Conservation (phyloP, 2,888 invertebrate genomes). For the Eupithecia centaureata region DNA sequence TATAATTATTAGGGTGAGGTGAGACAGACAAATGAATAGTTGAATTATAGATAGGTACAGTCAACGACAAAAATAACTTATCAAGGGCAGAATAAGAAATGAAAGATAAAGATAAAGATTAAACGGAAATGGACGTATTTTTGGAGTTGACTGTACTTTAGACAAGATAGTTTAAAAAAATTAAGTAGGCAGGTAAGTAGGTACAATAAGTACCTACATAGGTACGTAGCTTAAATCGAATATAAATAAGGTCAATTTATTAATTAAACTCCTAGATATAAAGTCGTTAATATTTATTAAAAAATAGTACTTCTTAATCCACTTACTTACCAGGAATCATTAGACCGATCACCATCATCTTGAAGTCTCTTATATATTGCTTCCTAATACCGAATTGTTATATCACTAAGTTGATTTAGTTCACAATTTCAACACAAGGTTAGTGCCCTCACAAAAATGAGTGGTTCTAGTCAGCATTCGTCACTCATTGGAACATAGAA, state of each 20-base stretch:
- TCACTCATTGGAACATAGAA: slow-evolving; percentile 58
- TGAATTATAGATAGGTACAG: background rate
- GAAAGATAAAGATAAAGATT: no score
- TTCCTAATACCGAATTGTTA: background rate
- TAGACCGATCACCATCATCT: background rate
- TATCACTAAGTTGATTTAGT: background rate
- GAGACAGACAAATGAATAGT: no score
- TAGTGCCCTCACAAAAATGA: slow-evolving; percentile 17
- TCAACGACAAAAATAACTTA: background rate
- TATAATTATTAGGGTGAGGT: no score
- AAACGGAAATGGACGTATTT: no score
- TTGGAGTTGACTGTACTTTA: no score
- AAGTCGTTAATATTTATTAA: background rate
- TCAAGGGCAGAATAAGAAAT: no score
- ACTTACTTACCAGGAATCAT: background rate
- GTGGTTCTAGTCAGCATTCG: slow-evolving; percentile 41
- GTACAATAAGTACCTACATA: no score
- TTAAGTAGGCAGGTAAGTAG: no score
- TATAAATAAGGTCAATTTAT: background rate
- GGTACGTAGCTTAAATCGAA: no score
- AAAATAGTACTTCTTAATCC: background rate
- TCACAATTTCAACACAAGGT: slow-evolving; percentile 18
- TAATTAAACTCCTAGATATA: background rate
- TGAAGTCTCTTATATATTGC: background rate
- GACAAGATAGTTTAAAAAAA: no score